Percentiles rank a stretch among this genome's conserved stretches.
Conservation (phyloP, 1,140 invertebrate genomes). For the Plodia interpunctella region DNA sequence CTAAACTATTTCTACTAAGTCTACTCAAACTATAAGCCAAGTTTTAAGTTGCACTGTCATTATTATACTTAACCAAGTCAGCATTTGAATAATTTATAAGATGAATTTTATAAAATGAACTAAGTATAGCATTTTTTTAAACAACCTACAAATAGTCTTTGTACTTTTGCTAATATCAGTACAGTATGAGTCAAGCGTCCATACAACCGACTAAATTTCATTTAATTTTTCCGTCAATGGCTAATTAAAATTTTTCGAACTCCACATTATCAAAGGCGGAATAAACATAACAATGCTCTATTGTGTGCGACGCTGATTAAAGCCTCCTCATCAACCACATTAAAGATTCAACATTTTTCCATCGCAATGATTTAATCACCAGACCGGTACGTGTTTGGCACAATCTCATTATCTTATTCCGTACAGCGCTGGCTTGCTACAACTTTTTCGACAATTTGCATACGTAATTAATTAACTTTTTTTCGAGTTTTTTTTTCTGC, state of each 20-base stretch:
- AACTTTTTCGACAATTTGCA: conserved; percentile 65
- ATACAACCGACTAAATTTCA: too few species aligned
- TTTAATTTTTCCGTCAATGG: too few species aligned
- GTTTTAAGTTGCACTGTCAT: conserved; percentile 1
- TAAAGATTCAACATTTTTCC: conserved; percentile 37
- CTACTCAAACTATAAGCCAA: neutral
- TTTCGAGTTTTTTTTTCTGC: conserved; percentile 39
- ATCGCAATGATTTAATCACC: conserved; percentile 56
- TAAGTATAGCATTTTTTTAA: too few species aligned
- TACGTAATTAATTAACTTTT: conserved; percentile 70
- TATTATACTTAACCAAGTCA: neutral
- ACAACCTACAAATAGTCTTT: too few species aligned
- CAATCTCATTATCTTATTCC: conserved; percentile 60
- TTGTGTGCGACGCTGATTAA: conserved; percentile 7
- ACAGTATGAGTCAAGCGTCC: too few species aligned
- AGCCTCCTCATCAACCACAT: conserved; percentile 21
- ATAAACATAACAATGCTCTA: neutral
- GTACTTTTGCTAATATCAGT: too few species aligned
- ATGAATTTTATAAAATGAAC: too few species aligned
- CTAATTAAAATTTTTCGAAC: too few species aligned
- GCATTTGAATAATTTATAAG: conserved; percentile 5
- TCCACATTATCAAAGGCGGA: neutral
- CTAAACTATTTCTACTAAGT: neutral
- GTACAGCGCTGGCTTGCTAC: conserved; percentile 28
- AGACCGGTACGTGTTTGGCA: conserved; percentile 39